phyloP scores from a whole-genome alignment of 1,140 invertebrate genomes.

The Phymastichus coffea region DNA sequence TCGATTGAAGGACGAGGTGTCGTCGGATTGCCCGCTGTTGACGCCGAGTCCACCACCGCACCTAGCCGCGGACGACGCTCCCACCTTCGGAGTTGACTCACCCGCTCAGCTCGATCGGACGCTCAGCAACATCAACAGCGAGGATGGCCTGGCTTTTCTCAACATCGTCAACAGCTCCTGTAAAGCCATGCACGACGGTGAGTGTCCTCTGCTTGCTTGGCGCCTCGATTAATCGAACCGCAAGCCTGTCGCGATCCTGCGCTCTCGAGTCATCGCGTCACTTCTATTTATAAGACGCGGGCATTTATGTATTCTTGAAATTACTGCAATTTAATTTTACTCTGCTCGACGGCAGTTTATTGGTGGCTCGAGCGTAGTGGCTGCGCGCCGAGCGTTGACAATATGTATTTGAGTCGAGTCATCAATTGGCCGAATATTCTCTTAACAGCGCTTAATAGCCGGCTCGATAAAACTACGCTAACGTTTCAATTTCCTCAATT shows the following conservation, averaged over 20 bases:
- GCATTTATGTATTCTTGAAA: no score
- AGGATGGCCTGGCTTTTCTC: conserved; percentile 50
- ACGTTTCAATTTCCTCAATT: background rate
- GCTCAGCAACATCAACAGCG: conserved; percentile 47
- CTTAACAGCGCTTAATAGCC: background rate
- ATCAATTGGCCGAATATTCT: conserved; percentile 12
- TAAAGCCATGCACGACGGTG: conserved; percentile 48
- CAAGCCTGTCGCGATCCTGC: no score
- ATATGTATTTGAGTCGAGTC: background rate
- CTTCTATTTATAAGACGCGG: no score
- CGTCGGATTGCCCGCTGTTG: conserved; percentile 55
- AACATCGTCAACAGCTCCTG: conserved; percentile 53
- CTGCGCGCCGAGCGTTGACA: no score
- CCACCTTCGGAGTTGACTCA: conserved; percentile 33
- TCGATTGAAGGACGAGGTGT: conserved; percentile 56
- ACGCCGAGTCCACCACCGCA: conserved; percentile 47
- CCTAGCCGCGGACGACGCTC: conserved; percentile 20
- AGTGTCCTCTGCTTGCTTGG: no score
- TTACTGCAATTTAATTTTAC: no score
- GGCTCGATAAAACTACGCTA: background rate
- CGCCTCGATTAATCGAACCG: no score
- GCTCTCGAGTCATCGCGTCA: no score
- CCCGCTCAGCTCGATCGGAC: conserved; percentile 19
- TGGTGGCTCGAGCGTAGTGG: no score
- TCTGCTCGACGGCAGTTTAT: no score